A percentile compares a stretch with the other conserved stretches of the same genome.
These are phyloP conservation scores for Oligia latruncula DNA, from an alignment of 2,888 invertebrate species.

Conservation along the genomic window DNA sequence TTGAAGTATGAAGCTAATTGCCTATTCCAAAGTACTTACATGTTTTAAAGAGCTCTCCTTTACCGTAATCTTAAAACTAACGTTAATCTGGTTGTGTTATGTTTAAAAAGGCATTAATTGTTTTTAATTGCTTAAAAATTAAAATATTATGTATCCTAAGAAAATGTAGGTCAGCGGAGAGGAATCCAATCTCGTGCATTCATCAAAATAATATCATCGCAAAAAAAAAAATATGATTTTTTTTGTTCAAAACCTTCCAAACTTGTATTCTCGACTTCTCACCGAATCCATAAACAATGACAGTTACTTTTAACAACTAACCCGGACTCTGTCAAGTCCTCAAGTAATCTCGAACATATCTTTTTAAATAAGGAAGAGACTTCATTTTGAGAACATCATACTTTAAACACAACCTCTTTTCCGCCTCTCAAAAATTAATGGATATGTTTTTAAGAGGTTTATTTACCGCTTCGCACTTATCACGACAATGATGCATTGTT, in stretches of 20 bases:
- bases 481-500: slow-evolving; percentile 44
- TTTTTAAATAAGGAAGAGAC: slow-evolving; percentile 60
- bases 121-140: background rate
- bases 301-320: slow-evolving; percentile 42
- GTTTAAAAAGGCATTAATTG: background rate
- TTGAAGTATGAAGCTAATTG: too few species aligned
- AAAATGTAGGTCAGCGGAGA: background rate
- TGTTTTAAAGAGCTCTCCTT: background rate
- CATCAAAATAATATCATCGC: background rate
- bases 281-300: slow-evolving; percentile 47
- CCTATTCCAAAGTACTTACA: too few species aligned
- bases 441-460: slow-evolving; percentile 54
- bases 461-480: slow-evolving; percentile 46
- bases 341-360: slow-evolving; percentile 53
- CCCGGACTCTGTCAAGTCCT: slow-evolving; percentile 55
- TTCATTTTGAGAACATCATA: slow-evolving; percentile 47
- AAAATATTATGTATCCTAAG: background rate
- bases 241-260: background rate
- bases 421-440: slow-evolving; percentile 59
- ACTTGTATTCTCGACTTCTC: slow-evolving; percentile 2
- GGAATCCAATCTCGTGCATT: background rate
- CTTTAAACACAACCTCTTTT: slow-evolving; percentile 52
- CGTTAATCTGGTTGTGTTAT: background rate
- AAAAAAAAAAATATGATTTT: background rate
- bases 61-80: background rate